Evolutionary conservation across 2,888 invertebrate genomes (phyloP), one percentile per base, ranked within the genome.

Genomic region (Lepidochitona cinerea): DNA sequence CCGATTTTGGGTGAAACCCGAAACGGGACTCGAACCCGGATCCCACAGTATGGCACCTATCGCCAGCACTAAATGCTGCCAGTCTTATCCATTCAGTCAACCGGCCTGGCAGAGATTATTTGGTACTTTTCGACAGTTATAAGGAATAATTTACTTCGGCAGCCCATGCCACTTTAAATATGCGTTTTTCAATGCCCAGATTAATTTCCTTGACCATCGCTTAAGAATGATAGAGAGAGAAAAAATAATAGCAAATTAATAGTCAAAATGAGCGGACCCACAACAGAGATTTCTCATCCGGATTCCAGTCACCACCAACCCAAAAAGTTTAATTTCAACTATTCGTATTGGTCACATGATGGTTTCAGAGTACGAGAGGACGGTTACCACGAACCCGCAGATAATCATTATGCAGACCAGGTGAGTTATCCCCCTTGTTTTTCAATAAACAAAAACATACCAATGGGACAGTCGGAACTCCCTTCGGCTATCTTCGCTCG

Each of bases 321-420:
- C n/a, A 75, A 71, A 69, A 65, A 33, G 14, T 79, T 79, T 59
- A 74, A 71, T 12, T 79, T 52, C 52, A 76, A 79, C 71, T 67
- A 75, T 67, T 77, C 76, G 23, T 77, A 74, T 64, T 79, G 79
- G 79, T 79, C 79, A 35, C 79, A 79, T 67, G 77, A 77, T 53
- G 77, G 77, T 4, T 77, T 36, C 70, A 74, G 35, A 37, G 65
- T 68, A n/a, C 41, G 53, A 5, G 52, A 67, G 0, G 66, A 75
- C 32, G 79, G 79, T 0, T 77, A 74, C 66, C 54, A 53, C 26
- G 70, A 72, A 26, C 67, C 77, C 9, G 18, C 32, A 7, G 32
- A 49, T 18, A 37, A 29, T 6, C 53, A 75, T 26, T 79, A 79
- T 41, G 69, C 64, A 12, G 79, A 75, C 35, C 77, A 82, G 82